Conservation (phyloP, 1,140 invertebrate genomes). For the Zaprionus nigranus region DNA sequence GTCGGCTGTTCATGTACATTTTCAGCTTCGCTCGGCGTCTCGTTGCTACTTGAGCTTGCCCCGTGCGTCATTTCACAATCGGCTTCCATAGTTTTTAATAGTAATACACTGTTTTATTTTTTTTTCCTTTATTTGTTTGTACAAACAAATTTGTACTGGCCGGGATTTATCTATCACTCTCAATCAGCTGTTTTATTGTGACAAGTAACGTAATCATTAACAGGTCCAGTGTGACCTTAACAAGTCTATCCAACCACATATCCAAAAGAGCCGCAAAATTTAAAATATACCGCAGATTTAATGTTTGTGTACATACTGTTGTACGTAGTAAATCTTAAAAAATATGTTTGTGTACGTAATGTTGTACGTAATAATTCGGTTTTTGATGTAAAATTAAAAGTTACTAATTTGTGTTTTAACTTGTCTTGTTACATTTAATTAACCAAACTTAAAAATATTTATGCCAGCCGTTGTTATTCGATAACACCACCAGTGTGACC, state of each 20-base stretch:
- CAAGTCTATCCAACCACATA: conserved; percentile 11
- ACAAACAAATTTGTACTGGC: not conserved
- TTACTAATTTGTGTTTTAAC: not conserved
- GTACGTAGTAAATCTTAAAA: too few relatives aligned
- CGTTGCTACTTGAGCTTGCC: conserved; percentile 28
- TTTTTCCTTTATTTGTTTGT: not conserved
- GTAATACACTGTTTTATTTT: not conserved
- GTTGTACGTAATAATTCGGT: too few relatives aligned
- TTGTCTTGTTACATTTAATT: not conserved
- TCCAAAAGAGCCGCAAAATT: not conserved
- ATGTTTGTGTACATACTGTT: too few relatives aligned
- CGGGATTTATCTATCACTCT: not conserved
- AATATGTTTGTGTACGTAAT: too few relatives aligned
- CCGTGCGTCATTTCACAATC: conserved; percentile 29
- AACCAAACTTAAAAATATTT: too few relatives aligned
- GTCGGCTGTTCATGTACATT: conserved; percentile 76
- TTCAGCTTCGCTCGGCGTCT: conserved; percentile 2
- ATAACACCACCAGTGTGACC: not conserved
- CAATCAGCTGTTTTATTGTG: conserved; percentile 35
- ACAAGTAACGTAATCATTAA: conserved; percentile 27
- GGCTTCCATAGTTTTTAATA: conserved; percentile 39
- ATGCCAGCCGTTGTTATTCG: not conserved
- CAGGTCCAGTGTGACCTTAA: conserved; percentile 23
- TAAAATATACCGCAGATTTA: not conserved
- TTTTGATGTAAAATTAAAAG: too few relatives aligned